Evolutionary conservation across 1,140 invertebrate genomes (phyloP), one percentile per base, ranked within the genome.

Genomic region (Sinonovacula constricta): DNA sequence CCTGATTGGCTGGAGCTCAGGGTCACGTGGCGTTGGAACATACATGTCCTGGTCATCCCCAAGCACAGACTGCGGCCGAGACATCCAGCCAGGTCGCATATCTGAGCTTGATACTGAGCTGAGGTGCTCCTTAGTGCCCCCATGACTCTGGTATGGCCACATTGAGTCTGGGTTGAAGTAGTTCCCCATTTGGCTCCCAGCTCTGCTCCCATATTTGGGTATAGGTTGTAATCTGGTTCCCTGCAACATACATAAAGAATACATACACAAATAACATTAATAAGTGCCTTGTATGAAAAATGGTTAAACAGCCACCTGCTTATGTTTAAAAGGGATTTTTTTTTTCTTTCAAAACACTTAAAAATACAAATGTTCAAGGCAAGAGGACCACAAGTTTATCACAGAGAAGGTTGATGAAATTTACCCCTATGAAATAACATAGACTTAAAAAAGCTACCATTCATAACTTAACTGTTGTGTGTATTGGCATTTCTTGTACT

Each of bases 1-100:
- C 57, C 66, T 81, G 24, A 82, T 74, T 31, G 83, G 78, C 59
- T 79, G 74, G 12, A 84, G 80, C 26, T 84, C 83, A 18, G 56
- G 24, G 33, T 80, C 72, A 28, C 80, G 65, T 2, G 83, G 83
- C 18, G 77, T 62, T 15, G 45, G 70, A 18, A 68, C 45, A 49
- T 45, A 62, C 12, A 57, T 59, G 26, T 82, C 83, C 15, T 15
- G 34, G 31, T 82, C 78, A 45, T 84, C 83, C 26, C 71, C 69
- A 18, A 78, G 22, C 31, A 79, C 75, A 1, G 80, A 81, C 33
- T 77, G 62, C 1, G 80, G 80, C n/a, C 75, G 68, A 1, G 80
- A 79, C 54, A 72, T 81, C 53, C 75, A 68, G 12, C 80, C 80
- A 30, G 68, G 57, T 15, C 80, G 49, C 22, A 74, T 33, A 18